phyloP scores from a whole-genome alignment of 2,797 vertebrate species.

The Ambastaia sidthimunki region DNA sequence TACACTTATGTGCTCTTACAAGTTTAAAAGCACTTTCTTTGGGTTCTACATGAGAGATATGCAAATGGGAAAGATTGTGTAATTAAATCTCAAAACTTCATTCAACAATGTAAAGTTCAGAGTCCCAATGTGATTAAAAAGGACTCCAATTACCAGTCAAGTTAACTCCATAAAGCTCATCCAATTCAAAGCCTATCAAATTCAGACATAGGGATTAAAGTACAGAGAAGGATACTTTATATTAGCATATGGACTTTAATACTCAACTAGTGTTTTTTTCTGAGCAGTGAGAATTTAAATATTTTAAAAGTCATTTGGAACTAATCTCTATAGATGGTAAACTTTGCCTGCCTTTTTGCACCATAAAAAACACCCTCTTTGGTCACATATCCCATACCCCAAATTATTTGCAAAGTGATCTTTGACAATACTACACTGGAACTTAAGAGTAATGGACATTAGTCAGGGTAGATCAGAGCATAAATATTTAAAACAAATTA shows the following conservation, averaged over 20 bases:
- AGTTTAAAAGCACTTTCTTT: background rate
- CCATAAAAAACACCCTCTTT: background rate
- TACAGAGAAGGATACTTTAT: background rate
- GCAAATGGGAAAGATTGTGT: constrained; percentile 38
- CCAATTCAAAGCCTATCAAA: constrained; percentile 14
- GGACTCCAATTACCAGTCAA: constrained; percentile 49
- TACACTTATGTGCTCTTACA: constrained; percentile 20
- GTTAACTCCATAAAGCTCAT: constrained; percentile 40
- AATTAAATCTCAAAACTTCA: constrained; percentile 48
- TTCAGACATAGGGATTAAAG: constrained; percentile 44
- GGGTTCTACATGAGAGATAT: constrained; percentile 10
- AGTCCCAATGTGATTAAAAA: constrained; percentile 44
- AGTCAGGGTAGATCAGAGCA: background rate
- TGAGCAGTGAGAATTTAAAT: background rate
- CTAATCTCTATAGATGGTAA: background rate
- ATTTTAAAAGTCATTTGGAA: background rate
- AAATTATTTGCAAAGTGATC: background rate
- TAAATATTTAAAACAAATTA: background rate
- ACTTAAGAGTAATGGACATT: background rate
- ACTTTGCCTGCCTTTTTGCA: background rate
- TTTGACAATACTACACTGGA: background rate
- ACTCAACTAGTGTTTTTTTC: background rate
- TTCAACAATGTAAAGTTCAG: constrained; percentile 36
- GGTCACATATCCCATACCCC: background rate
- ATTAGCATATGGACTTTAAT: constrained; percentile 5